Percentiles rank a stretch among this genome's conserved stretches.
Conservation (phyloP, 1,140 invertebrate species). For the Drosophila lacteicornis region DNA sequence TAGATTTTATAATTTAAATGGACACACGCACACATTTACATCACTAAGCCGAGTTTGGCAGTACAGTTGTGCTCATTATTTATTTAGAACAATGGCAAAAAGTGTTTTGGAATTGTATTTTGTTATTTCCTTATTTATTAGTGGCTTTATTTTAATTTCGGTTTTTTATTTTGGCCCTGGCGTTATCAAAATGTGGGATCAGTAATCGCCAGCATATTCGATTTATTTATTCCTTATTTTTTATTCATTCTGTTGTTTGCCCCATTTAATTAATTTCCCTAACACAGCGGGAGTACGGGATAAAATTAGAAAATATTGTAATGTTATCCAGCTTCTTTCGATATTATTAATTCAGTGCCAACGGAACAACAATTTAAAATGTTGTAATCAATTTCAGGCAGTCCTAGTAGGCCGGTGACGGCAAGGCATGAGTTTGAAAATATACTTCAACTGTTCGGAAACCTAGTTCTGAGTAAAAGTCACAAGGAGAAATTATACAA, state of each 20-base stretch:
- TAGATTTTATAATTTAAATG: constrained; percentile 78
- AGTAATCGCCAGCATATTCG: constrained; percentile 47
- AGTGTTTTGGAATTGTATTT: constrained; percentile 58
- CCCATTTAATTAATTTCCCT: constrained; percentile 70
- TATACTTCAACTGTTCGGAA: not conserved
- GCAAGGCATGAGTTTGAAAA: not conserved
- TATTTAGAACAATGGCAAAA: constrained; percentile 74
- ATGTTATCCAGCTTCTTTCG: not conserved
- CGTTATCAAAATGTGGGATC: constrained; percentile 62
- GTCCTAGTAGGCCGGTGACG: not conserved
- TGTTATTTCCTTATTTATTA: constrained; percentile 68
- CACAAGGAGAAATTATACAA: not conserved
- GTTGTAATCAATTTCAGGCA: not conserved
- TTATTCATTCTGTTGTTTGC: constrained; percentile 46
- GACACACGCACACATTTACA: constrained; percentile 38
- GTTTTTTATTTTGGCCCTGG: constrained; percentile 31
- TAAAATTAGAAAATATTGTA: constrained; percentile 16
- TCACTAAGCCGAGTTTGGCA: constrained; percentile 25
- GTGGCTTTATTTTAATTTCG: constrained; percentile 48
- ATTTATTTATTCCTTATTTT: constrained; percentile 48
- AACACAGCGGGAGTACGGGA: not conserved
- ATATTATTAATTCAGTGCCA: constrained; percentile 40
- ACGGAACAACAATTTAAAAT: constrained; percentile 11
- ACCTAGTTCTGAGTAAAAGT: not conserved
- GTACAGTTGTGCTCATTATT: constrained; percentile 77